Evolutionary conservation across 2,113 vertebrate species (phyloP), one percentile per base, ranked within the genome.

Genomic region (Grallaria varia): DNA sequence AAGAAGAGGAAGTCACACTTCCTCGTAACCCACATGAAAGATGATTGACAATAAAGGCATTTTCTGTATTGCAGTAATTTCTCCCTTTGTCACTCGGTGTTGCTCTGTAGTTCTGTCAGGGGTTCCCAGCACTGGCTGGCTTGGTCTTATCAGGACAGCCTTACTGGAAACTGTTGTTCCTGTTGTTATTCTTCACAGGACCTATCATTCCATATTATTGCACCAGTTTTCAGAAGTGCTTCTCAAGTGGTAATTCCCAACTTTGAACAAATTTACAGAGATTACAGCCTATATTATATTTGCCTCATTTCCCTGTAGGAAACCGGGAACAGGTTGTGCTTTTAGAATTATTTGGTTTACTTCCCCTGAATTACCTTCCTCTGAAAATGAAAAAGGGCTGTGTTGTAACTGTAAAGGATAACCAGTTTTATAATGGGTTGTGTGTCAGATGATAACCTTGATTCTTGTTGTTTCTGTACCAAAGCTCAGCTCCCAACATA

Each of bases 1-100:
- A 64, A 83, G 81, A 97, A 91, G 66, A 90, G 93, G 94, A 97
- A 96, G 91, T 91, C 45, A 20, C 25, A 53, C 71, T 96, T 95
- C 85, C 85, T 92, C 93, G 75, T 47, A 21, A 63, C 73, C 78
- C 89, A 64, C 79, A 53, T 64, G 40, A 76, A 84, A 60, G 63
- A 33, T 68, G 76, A 93, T 72, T 78, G 89, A 50, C 82, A 92
- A 9, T 40, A 56, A 45, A 67, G 73, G 25, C 62, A 84, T 95
- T 89, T 93, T n/a, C 72, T 68, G 11, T 37, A 22, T 8, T 78
- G 37, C 2, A 3, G n/a, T 59, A 30, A 27, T 75, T 97, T 86
- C 60, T 83, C 35, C 58, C 73, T 93, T 77, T 86, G 56, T 56
- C 69, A 63, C 21, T 58, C 28, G 3, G 3, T 44, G 12, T 52